Percentiles rank a stretch among this genome's conserved stretches.
Conservation (phyloP, 2,888 invertebrate genomes). For the Orthosia cruda region DNA sequence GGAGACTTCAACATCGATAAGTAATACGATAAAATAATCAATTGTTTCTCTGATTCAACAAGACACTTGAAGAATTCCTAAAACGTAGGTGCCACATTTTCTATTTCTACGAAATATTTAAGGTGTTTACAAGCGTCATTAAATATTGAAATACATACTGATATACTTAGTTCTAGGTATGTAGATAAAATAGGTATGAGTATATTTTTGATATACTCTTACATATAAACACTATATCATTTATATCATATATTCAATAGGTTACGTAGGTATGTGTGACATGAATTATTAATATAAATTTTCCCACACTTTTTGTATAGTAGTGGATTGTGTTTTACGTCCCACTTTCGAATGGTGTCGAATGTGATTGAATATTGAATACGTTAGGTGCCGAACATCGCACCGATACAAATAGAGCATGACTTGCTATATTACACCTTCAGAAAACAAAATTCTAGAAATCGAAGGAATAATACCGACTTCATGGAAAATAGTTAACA, state of each 20-base stretch:
- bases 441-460: slow-evolving; percentile 31
- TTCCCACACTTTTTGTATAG: slow-evolving; percentile 25
- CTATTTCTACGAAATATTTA: not conserved
- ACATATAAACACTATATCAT: not conserved
- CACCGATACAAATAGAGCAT: slow-evolving; percentile 45
- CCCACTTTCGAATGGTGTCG: slow-evolving; percentile 14
- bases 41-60: slow-evolving; percentile 11
- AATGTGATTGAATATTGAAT: slow-evolving; percentile 45
- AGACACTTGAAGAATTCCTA: not conserved
- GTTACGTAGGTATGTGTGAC: slow-evolving; percentile 18
- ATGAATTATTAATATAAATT: slow-evolving; percentile 36
- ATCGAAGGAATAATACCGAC: slow-evolving; percentile 24
- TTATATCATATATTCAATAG: slow-evolving; percentile 1
- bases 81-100: not conserved
- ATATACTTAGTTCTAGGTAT: not conserved
- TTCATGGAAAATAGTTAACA: slow-evolving; percentile 38
- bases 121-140: not conserved
- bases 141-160: not conserved
- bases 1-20: not conserved
- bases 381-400: slow-evolving; percentile 32
- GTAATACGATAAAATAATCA: not conserved
- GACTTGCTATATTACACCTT: slow-evolving; percentile 47
- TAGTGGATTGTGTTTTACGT: slow-evolving; percentile 23
- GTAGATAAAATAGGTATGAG: not conserved
- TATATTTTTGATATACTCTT: not conserved